Base-by-base conservation (phyloP, 2,113 vertebrate genomes). In the Pseudois nayaur region DNA sequence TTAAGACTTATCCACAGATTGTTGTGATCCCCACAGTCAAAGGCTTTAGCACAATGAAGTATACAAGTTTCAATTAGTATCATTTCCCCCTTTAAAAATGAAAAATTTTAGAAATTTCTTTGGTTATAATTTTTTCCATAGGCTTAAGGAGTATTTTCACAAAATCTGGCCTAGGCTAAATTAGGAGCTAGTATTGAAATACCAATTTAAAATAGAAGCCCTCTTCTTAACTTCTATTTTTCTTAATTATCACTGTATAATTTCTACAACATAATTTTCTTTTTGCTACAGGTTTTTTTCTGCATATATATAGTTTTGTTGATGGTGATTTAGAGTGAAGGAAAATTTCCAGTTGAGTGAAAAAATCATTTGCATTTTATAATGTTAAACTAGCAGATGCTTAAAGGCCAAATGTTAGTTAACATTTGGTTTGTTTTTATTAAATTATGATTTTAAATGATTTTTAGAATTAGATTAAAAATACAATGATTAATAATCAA, bases 341-440 rank as follows among this genome's bases (percentile, higher is more conserved):
- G 25, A 90, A 94, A 96, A 76, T 25, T 94, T 25, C 43, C 33
- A 94, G 57, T 52, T 29, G 54, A 89, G 59, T 82, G 88, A 92
- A 95, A 96, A 94, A 78, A 23, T 93, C 14, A 91, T 88, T 94
- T 89, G 36, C 48, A 50, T 86, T 95, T 94, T 78, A 64, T 60
- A 91, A 93, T 89, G 43, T 6, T 89, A 91, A 94, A 89, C 88
- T 67, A 91, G 57, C 86, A 96, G 36, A 79, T 89, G 36, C 27
- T 90, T 93, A 89, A 97, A 97, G 64, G 6, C n/a, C 59, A 96
- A 94, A 83, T 64, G 7, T 74, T 91, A 85, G 45, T 57, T 93
- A 96, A 76, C 5, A 83, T 97, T 82, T 71, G 23, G 11, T 82
- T 64, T 87, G 21, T 43, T 95, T 95, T 94, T 62, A 83, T 79